Evolutionary conservation across 2,797 vertebrate species (phyloP).

Genomic region (Bovichtus variegatus): DNA sequence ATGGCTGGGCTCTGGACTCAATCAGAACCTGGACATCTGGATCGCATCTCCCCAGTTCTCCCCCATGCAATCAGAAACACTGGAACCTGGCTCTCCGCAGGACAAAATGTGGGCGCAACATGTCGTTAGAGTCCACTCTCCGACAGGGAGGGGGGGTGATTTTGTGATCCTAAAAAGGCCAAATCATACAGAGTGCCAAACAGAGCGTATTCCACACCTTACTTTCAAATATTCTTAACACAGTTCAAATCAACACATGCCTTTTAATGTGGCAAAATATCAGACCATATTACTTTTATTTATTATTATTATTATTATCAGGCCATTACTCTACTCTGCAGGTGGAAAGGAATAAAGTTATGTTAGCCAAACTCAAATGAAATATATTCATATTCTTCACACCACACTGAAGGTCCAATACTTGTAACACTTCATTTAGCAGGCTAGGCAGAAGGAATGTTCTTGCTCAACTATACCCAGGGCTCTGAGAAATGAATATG

Average conservation of each 20-base stretch:
- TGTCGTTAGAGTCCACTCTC: constrained; percentile 72
- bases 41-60: constrained; percentile 84
- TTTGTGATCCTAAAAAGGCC: constrained; percentile 38
- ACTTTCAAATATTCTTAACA: constrained; percentile 34
- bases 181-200: constrained; percentile 30
- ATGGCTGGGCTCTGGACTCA: constrained; percentile 89
- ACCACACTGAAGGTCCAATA: constrained; percentile 12
- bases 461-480: constrained; percentile 5
- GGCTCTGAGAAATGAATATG: background rate
- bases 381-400: constrained; percentile 39
- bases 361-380: constrained; percentile 44
- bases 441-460: background rate
- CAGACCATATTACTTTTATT: no score
- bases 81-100: constrained; percentile 57
- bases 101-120: constrained; percentile 81
- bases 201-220: constrained; percentile 40
- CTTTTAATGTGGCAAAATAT: constrained; percentile 41
- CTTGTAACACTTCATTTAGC: constrained; percentile 34
- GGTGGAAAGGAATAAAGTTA: constrained; percentile 32
- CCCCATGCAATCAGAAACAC: constrained; percentile 77
- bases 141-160: constrained; percentile 30
- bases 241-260: constrained; percentile 40
- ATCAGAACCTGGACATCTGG: constrained; percentile 90
- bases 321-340: constrained; percentile 36
- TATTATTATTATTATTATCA: no score